Evolutionary conservation across 2,797 vertebrate genomes (phyloP), one percentile per base, ranked within the genome.

Genomic region (Luscinia luscinia): DNA sequence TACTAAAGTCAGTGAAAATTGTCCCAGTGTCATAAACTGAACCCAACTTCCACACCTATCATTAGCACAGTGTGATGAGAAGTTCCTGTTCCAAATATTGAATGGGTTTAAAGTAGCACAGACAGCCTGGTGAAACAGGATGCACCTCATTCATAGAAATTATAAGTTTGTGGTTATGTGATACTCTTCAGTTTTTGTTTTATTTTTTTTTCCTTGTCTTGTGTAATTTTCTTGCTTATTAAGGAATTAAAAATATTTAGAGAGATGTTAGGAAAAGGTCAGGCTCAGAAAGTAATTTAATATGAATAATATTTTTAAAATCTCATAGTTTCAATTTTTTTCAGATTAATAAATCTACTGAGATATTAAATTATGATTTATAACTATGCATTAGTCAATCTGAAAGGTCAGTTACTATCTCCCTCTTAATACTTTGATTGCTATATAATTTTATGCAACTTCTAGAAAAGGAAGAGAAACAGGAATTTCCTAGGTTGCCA

Each of bases 361-460:
- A 94, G 67, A 89, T 89, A 91, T 96, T 94, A 97, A 97, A 93
- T 94, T 91, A 93, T 95, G 94, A 97, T 97, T 97, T 97, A 97
- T 95, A 96, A 73, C 84, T 81, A 63, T 83, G 32, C 49, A 92
- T 96, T 96, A 95, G 75, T 95, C 85, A 69, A 91, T 81, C 73
- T 94, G 82, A 97, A 97, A 97, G 94, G 84, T 90, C 96, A 97
- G 82, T 96, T 97, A 95, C 96, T 94, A 96, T 96, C 92, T 94
- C 51, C 75, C 34, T 87, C 59, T 27, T 96, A 96, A 96, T 87
- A 93, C 78, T 96, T 94, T 88, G 43, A 94, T 96, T 96, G 59
- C 72, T 87, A 58, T 73, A 93, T 89, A 94, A 96, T 96, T 97
- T 93, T 94, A 96, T 95, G 72, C 40, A 95, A 82, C 38, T 96